A percentile compares a stretch with the other conserved stretches of the same genome.
Evolutionary conservation across 2,797 vertebrate genomes (phyloP).

Genomic region (Bryconaethiops microstoma): DNA sequence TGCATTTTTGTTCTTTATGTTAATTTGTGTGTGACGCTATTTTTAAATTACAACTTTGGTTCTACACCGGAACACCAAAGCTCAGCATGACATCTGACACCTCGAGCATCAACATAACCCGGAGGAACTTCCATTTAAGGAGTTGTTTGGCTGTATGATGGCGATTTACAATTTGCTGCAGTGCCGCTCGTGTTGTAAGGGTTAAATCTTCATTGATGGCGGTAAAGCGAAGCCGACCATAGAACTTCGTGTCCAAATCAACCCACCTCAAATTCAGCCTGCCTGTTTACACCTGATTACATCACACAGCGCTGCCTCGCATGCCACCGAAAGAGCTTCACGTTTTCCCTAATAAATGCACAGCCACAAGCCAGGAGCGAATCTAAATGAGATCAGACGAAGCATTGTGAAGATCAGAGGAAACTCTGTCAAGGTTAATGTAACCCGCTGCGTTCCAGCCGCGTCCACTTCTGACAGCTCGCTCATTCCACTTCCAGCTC

Average conservation of each 20-base stretch:
- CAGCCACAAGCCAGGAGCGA: conserved; percentile 14
- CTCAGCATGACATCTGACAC: too few species aligned
- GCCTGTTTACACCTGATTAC: conserved; percentile 23
- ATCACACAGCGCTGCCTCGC: neutral
- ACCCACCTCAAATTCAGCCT: neutral
- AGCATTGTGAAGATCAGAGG: conserved; percentile 68
- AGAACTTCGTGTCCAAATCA: neutral
- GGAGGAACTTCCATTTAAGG: too few species aligned
- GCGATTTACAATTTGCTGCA: too few species aligned
- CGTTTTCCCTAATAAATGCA: conserved; percentile 14
- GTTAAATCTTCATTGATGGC: too few species aligned
- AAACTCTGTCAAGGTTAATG: conserved; percentile 72
- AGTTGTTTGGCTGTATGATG: too few species aligned
- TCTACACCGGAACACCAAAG: too few species aligned
- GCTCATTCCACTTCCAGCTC: conserved; percentile 32
- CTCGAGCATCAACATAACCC: neutral
- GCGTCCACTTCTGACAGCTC: conserved; percentile 32
- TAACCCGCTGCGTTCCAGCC: conserved; percentile 50
- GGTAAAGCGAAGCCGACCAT: neutral
- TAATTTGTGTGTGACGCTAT: too few species aligned
- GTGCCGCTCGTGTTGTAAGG: too few species aligned
- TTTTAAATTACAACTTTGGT: too few species aligned
- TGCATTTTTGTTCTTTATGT: too few species aligned
- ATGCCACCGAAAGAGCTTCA: neutral
- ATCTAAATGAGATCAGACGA: conserved; percentile 75